Base-by-base conservation (phyloP, 2,797 vertebrate genomes). In the Poeciliopsis gracilis region DNA sequence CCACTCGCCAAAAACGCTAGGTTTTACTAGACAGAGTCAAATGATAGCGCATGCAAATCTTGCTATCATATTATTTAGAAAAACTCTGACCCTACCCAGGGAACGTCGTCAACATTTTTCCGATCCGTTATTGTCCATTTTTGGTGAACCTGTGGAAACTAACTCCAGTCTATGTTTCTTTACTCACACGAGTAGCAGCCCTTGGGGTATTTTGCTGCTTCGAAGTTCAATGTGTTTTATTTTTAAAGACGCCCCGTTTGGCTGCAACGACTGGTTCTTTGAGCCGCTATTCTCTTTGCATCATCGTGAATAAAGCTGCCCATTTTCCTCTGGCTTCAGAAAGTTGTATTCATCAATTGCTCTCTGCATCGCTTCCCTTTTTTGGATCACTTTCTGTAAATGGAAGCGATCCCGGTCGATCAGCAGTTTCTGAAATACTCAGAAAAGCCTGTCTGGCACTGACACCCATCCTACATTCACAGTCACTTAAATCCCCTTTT, bases 91-190 rank as follows among this genome's bases (percentile, higher is more conserved):
- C 18, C 1, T 12, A 67, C 36, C 18, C 12, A 41, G 9, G 23
- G 61, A 66, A 66, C 4, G 61, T 41, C 12, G 36, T 36, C 63
- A 67, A 67, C 36, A 67, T 33, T 67, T 67, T 67, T 67, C 63
- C 20, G 23, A 67, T 67, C 63, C 12, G 36, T 67, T 67, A 67
- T 41, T 67, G 63, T 25, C 20, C 36, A 67, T 23, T 67, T 41
- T 67, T 41, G 4, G 10, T 25, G 36, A 67, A 23, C 36, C 23
- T 67, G 20, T 67, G 36, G 36, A 30, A 69, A 69, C 66, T 43
- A 43, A 36, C 23, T 10, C 20, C 66, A n/a, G 66, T 69, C n/a
- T 43, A 25, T 25, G 38, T 38, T 43, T 69, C 23, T 41, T 43
- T 3, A 41, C 66, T 23, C 3, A 69, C 38, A 61, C 13, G 57